These are phyloP conservation scores for Illadopsis cleaveri DNA, from an alignment of 2,113 vertebrate genomes.

Conservation along the genomic window DNA sequence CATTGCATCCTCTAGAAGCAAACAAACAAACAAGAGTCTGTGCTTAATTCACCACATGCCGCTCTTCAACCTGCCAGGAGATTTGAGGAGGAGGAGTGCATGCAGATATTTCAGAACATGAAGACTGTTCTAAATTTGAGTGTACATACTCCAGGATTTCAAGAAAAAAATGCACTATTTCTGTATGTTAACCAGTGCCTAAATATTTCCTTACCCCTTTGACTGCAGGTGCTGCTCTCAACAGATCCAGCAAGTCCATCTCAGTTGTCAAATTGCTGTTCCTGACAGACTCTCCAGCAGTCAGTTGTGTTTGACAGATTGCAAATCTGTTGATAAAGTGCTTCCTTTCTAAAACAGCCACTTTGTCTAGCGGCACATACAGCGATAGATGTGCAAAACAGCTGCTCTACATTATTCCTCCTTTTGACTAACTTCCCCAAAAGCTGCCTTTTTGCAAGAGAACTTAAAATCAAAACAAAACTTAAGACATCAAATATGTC, in stretches of 20 bases:
- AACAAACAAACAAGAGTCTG: background rate
- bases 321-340: background rate
- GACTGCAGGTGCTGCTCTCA: background rate
- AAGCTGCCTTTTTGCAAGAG: background rate
- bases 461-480: background rate
- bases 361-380: background rate
- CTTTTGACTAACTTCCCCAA: background rate
- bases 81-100: background rate
- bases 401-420: background rate
- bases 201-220: background rate
- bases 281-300: background rate
- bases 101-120: background rate
- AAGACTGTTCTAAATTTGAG: background rate
- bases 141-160: background rate
- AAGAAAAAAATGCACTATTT: background rate
- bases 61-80: background rate
- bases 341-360: background rate
- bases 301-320: background rate
- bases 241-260: background rate
- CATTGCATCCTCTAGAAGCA: background rate
- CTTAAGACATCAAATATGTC: background rate
- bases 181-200: background rate
- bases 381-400: background rate
- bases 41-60: background rate
- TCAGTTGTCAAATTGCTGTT: background rate